Evolutionary conservation across 2,888 invertebrate genomes (phyloP).

Genomic region (Pardosa pseudoannulata): DNA sequence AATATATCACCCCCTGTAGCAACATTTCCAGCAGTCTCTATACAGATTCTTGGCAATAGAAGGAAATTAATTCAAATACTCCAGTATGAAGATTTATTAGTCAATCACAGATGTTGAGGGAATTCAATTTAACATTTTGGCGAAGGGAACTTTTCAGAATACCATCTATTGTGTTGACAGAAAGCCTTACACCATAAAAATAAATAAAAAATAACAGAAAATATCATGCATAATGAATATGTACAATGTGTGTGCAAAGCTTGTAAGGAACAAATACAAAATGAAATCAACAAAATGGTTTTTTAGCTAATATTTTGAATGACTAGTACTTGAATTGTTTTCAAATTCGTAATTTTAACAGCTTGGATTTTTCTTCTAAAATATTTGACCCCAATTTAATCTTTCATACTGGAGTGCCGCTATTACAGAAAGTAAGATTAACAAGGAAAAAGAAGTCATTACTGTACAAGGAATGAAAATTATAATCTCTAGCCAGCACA

Average conservation of each 20-base stretch:
- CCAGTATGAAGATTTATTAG: constrained; percentile 54
- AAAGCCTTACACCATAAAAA: neutral
- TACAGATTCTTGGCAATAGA: constrained; percentile 64
- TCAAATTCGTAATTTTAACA: neutral
- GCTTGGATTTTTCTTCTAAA: too few species aligned
- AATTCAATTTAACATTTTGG: too few species aligned
- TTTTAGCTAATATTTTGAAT: neutral
- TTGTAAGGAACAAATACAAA: neutral
- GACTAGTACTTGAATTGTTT: neutral
- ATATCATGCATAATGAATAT: neutral
- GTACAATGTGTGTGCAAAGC: neutral
- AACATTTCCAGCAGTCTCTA: constrained; percentile 67
- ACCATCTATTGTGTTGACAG: too few species aligned
- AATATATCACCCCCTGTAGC: constrained; percentile 59
- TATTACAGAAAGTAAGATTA: constrained; percentile 38
- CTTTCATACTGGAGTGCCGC: constrained; percentile 36
- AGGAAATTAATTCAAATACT: constrained; percentile 18
- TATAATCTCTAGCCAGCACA: constrained; percentile 70
- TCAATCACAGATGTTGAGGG: too few species aligned
- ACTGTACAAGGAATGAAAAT: constrained; percentile 68
- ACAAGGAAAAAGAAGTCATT: constrained; percentile 31
- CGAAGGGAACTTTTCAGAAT: too few species aligned
- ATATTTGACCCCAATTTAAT: neutral
- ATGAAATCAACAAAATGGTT: too few species aligned
- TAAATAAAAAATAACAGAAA: neutral